Evolutionary conservation across 1,140 invertebrate species (phyloP), one percentile per base, ranked within the genome.

Genomic region (Asobara japonica): DNA sequence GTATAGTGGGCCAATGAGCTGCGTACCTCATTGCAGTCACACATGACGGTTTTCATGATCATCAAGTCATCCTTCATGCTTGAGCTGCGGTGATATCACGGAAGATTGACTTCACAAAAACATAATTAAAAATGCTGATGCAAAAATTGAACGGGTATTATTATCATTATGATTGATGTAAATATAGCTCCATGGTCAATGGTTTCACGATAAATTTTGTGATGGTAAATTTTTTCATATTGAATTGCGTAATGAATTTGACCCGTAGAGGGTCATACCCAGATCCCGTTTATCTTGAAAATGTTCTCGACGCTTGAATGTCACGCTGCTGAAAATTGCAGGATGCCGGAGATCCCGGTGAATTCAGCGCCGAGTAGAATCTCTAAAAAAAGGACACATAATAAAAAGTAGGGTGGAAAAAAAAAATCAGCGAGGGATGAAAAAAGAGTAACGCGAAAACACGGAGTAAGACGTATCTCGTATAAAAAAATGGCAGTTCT

Each of bases 401-500:
- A 36, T 6, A 6, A 36, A 11, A 36, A 11, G 5, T 36, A 36
- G 5, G 11, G 5, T 36, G n/a, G 4, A 27, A 27, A 25, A 56
- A 56, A 56, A 56, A 56, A 56, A 25, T 20, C 41, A 25, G 13
- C 22, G 25, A 56, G 18, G 18, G 13, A 25, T 3, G 8, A 1
- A 51, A 20, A 51, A 51, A 62, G n/a, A 70, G 33, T 62, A 38
- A 61, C 13, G 36, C 25, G 16, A 62, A 27, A 70, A 62, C 11
- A 62, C 36, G 29, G 62, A 70, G 62, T 69, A 69, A 69, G 66
- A 69, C 48, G 33, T 69, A 45, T 41, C 22, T 33, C 41, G 25
- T 18, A 29, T 8, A n/a, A 18, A 45, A 29, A 71, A 33, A 61
- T 45, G 69, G 38, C 31, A 61, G 60, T 38, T n/a, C 41, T 22